Conservation (phyloP, 2,888 invertebrate genomes). For the Spisula subtruncata region DNA sequence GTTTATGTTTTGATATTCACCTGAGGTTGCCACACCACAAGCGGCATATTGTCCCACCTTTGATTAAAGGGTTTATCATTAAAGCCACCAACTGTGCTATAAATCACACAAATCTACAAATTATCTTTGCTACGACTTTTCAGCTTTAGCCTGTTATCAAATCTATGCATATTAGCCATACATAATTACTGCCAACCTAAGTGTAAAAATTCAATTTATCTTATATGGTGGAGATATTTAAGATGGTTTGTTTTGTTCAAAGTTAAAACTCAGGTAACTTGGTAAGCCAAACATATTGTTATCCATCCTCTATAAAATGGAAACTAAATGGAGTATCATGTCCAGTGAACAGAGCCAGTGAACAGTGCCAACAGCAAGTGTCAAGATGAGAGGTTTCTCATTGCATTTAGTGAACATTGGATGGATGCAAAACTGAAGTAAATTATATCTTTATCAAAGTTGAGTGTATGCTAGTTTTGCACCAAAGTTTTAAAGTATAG, state of each 20-base stretch:
- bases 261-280: too few species aligned
- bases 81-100: constrained; percentile 4
- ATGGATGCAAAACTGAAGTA: too few species aligned
- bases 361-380: neutral
- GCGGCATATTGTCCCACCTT: neutral
- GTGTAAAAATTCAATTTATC: neutral
- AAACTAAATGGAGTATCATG: neutral
- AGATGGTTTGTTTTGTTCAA: neutral
- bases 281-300: neutral
- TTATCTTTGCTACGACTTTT: neutral
- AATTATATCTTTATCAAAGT: too few species aligned
- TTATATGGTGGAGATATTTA: neutral
- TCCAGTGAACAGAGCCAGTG: neutral
- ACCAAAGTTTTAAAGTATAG: too few species aligned
- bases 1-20: neutral
- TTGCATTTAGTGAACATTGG: neutral
- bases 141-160: constrained; percentile 23
- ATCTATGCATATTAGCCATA: constrained; percentile 11
- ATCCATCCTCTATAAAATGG: neutral
- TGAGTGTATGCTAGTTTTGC: too few species aligned
- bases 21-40: constrained; percentile 12
- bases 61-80: constrained; percentile 13
- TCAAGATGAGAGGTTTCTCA: neutral
- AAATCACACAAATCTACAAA: neutral
- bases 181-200: neutral